Evolutionary conservation across 2,797 vertebrate species (phyloP).

Genomic region (Aphelocoma californica): DNA sequence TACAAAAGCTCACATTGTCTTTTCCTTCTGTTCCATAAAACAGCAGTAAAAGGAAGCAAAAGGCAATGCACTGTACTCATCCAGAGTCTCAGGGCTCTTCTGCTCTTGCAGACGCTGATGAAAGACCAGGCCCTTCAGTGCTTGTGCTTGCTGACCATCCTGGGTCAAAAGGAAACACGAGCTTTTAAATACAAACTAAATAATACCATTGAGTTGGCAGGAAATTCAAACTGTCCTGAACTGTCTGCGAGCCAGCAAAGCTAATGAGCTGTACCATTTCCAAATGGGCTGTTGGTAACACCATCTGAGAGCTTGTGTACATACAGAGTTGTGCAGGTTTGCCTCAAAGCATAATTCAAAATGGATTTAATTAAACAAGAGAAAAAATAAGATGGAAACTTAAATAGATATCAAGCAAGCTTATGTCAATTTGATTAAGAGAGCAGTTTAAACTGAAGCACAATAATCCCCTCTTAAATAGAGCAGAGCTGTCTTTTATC

Average conservation of each 20-base stretch:
- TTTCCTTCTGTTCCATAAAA: constrained; percentile 33
- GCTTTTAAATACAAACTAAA: constrained; percentile 49
- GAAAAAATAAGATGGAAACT: constrained; percentile 18
- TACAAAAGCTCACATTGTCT: constrained; percentile 65
- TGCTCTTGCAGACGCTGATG: constrained; percentile 30
- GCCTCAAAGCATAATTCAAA: constrained; percentile 28
- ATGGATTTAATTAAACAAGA: constrained; percentile 29
- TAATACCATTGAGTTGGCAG: constrained; percentile 42
- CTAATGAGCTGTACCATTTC: constrained; percentile 65
- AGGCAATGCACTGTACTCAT: constrained; percentile 10
- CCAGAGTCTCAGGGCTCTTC: constrained; percentile 30
- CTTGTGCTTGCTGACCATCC: constrained; percentile 17
- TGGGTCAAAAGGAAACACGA: constrained; percentile 58
- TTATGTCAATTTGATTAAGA: constrained; percentile 34
- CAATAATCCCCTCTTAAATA: constrained; percentile 22
- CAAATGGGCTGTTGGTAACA: constrained; percentile 46
- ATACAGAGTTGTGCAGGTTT: constrained; percentile 12
- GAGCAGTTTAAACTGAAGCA: constrained; percentile 24
- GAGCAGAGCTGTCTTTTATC: neutral
- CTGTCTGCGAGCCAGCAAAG: constrained; percentile 55
- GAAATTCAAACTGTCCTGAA: constrained; percentile 52
- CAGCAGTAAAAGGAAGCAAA: constrained; percentile 33
- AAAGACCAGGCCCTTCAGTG: constrained; percentile 49
- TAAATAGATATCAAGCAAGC: constrained; percentile 30
- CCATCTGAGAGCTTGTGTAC: constrained; percentile 46